phyloP scores from a whole-genome alignment of 2,113 vertebrate genomes.

The Corydoras maculifer region DNA sequence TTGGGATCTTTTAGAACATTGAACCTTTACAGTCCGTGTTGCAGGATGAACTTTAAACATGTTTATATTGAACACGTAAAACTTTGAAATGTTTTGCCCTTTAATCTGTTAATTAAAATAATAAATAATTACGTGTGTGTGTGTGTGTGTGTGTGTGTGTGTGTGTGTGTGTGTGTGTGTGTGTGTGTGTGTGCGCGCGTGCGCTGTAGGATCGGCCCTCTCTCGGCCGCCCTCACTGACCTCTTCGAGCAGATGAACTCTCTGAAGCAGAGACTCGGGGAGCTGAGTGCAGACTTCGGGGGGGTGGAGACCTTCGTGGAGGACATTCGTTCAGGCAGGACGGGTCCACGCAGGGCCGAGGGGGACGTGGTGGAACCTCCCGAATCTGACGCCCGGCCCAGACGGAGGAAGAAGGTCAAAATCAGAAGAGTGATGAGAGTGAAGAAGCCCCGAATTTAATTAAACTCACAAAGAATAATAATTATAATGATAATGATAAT shows the following conservation, averaged over 20 bases:
- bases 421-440: conserved; percentile 52
- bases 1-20: too few relatives aligned
- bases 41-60: too few relatives aligned
- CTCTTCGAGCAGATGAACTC: conserved; percentile 75
- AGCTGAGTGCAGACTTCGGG: conserved; percentile 67
- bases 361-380: not conserved
- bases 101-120: too few relatives aligned
- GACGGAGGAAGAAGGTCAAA: conserved; percentile 51
- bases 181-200: not conserved
- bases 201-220: conserved; percentile 65
- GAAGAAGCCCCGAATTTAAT: conserved; percentile 18
- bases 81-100: too few relatives aligned
- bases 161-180: not conserved
- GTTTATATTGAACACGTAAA: too few relatives aligned
- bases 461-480: too few relatives aligned
- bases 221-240: conserved; percentile 70
- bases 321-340: conserved; percentile 50
- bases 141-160: too few relatives aligned
- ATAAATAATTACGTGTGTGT: too few relatives aligned
- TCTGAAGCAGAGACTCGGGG: conserved; percentile 69
- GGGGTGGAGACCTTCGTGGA: conserved; percentile 71
- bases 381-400: conserved; percentile 10
- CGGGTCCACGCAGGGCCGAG: conserved; percentile 22
- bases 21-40: too few relatives aligned
- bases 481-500: too few relatives aligned